Evolutionary conservation across 2,888 invertebrate species (phyloP).

Genomic region (Smittia sp.): DNA sequence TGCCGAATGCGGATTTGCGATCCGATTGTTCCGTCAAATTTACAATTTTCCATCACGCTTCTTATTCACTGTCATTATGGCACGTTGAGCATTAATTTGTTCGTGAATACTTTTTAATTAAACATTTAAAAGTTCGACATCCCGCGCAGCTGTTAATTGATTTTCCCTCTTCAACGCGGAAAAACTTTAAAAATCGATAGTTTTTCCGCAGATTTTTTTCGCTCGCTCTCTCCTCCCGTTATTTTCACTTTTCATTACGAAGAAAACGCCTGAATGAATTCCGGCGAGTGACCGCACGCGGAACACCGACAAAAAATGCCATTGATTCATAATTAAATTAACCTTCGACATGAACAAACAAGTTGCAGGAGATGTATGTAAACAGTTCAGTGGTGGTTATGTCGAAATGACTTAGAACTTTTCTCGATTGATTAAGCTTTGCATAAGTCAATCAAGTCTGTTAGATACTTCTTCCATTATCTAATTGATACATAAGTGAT

Average conservation of each 20-base stretch:
- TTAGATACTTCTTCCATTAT: no score
- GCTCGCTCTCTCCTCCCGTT: neutral
- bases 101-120: neutral
- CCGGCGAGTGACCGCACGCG: neutral
- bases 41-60: neutral
- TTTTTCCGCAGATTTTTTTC: neutral
- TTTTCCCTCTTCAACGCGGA: neutral
- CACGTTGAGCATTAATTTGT: neutral
- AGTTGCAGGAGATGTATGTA: neutral
- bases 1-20: neutral
- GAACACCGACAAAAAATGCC: neutral
- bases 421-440: no score
- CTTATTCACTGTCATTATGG: neutral
- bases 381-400: no score
- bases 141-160: neutral
- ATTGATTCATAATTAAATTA: conserved; percentile 17
- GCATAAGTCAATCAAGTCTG: no score
- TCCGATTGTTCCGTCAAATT: neutral
- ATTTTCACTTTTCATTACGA: neutral
- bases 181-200: conserved; percentile 7
- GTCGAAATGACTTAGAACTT: no score
- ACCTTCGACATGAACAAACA: neutral
- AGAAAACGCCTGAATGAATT: neutral
- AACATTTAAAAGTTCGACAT: neutral
- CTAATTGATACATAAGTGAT: no score